Percentiles rank a stretch among this genome's conserved stretches.
Conservation (phyloP, 2,113 vertebrate genomes). For the Nipponia nippon region DNA sequence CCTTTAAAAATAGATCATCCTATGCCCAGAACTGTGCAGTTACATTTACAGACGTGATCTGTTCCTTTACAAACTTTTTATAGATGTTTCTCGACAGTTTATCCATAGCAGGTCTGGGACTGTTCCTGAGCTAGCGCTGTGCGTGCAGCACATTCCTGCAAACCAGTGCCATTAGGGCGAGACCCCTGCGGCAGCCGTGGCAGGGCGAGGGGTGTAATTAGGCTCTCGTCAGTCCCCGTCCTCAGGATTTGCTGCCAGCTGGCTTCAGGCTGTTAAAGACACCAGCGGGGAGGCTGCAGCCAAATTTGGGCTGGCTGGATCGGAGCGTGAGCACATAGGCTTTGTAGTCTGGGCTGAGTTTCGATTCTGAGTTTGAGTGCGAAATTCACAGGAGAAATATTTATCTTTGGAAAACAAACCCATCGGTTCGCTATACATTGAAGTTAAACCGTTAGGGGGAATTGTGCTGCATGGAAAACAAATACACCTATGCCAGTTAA, state of each 20-base stretch:
- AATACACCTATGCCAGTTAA: background rate
- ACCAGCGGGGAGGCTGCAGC: background rate
- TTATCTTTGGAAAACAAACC: background rate
- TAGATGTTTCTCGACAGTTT: background rate
- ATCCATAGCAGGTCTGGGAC: background rate
- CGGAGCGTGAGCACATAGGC: background rate
- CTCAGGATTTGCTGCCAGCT: background rate
- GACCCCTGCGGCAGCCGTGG: fast-evolving
- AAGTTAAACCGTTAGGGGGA: background rate
- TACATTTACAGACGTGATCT: background rate
- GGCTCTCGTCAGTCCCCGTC: fast-evolving
- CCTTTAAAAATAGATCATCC: background rate
- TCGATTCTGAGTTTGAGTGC: background rate
- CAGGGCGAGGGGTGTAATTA: fast-evolving
- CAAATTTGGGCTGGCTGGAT: background rate
- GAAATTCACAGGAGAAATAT: background rate
- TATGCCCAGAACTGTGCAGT: background rate
- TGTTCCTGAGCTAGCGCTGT: background rate
- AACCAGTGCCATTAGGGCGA: background rate
- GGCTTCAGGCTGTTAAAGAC: background rate
- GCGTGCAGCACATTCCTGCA: background rate
- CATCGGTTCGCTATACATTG: fast-evolving
- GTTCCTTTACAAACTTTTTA: background rate
- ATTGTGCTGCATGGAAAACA: background rate
- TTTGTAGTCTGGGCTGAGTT: background rate